Conservation (phyloP, 37 sponge, comb jelly and placozoan genomes). For the Beroe ovata region DNA sequence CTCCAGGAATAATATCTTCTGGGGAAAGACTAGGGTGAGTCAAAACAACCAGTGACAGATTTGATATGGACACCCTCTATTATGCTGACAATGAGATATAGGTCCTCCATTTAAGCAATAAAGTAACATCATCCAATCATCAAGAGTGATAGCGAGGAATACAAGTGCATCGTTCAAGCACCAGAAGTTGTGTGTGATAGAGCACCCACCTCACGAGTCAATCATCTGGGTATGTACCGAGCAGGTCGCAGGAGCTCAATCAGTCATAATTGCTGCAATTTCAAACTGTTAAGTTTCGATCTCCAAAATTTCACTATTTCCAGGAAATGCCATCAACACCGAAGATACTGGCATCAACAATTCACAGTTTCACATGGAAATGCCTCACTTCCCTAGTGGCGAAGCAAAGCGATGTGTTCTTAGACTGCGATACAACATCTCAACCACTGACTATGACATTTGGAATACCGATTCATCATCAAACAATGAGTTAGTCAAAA, state of each 20-base stretch:
- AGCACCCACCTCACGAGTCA: constrained; percentile 39
- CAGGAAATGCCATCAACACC: neutral
- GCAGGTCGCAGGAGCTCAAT: too few species aligned
- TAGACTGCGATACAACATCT: constrained; percentile 64
- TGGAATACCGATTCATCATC: constrained; percentile 38
- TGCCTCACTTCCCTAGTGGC: constrained; percentile 62
- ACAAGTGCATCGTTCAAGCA: constrained; percentile 12
- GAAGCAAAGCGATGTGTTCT: constrained; percentile 53
- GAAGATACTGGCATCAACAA: neutral
- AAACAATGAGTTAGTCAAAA: too few species aligned
- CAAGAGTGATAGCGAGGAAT: constrained; percentile 3
- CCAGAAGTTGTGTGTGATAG: neutral
- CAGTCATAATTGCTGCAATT: too few species aligned
- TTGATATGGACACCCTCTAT: neutral
- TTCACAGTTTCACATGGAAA: neutral
- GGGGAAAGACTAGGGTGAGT: neutral
- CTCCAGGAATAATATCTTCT: neutral
- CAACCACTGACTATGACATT: constrained; percentile 26
- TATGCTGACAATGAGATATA: too few species aligned
- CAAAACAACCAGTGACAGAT: neutral
- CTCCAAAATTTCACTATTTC: too few species aligned
- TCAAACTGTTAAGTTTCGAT: too few species aligned
- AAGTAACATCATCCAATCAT: too few species aligned
- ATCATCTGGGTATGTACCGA: constrained; percentile 69
- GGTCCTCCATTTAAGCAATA: too few species aligned